Evolutionary conservation across 2,113 vertebrate genomes (phyloP).

Genomic region (Chaetura pelagica): DNA sequence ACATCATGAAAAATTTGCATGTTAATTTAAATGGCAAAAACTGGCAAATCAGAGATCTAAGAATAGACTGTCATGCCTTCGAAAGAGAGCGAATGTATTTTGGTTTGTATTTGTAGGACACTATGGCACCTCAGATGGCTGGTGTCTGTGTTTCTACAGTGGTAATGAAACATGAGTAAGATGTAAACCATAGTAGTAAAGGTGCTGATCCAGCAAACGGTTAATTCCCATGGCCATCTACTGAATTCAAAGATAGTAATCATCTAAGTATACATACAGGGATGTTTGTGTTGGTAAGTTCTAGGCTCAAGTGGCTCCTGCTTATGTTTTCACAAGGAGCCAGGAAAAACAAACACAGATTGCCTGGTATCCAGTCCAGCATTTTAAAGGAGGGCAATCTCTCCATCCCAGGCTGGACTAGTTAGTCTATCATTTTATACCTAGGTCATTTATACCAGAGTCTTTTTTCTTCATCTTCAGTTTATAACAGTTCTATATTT

Average conservation of each 20-base stretch:
- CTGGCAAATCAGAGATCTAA: not conserved
- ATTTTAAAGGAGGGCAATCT: not conserved
- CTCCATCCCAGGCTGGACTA: not conserved
- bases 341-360: slow-evolving; percentile 39
- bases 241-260: slow-evolving; percentile 20
- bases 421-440: not conserved
- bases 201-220: slow-evolving; percentile 12
- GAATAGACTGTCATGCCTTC: not conserved
- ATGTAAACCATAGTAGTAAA: not conserved
- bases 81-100: not conserved
- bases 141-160: not conserved
- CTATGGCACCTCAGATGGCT: not conserved
- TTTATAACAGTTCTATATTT: not conserved
- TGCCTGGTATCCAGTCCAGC: not conserved
- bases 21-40: slow-evolving; percentile 8
- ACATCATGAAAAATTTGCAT: not conserved
- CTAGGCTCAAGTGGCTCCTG: not conserved
- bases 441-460: not conserved
- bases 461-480: not conserved
- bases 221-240: slow-evolving; percentile 27
- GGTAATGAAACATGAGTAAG: not conserved
- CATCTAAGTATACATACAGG: not conserved
- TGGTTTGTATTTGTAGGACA: not conserved
- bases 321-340: slow-evolving; percentile 1
- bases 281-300: slow-evolving; percentile 26